Evolutionary conservation across 2,113 vertebrate species (phyloP), one percentile per base, ranked within the genome.

Genomic region (Nycticebus coucang): DNA sequence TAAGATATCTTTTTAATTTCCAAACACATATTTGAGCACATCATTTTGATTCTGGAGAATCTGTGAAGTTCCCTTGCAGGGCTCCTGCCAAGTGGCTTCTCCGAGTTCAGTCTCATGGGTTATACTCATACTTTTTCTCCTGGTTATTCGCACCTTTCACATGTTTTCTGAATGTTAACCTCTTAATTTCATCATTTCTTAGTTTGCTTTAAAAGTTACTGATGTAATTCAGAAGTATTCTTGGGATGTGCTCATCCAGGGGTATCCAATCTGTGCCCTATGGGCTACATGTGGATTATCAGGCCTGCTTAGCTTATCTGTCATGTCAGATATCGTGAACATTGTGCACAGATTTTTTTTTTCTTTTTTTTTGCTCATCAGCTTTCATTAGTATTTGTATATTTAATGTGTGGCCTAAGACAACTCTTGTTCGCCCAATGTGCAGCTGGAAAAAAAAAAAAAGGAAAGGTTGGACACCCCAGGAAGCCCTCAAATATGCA

Each of bases 1-100:
- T 68, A 37, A 41, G 94, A 55, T 77, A 55, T 55, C 33, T 69
- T 95, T 64, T 86, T 59, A 14, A 50, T 87, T 93, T 91, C 93
- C 26, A 78, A 71, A 81, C 66, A 50, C 11, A 18, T 80, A 64
- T 90, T 93, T 60, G 30, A 81, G n/a, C 81, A 91, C 9, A 11
- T 19, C 7, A 5, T 71, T 93, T 75, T 57, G n/a, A 68, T 87
- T 90, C 81, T 84, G 53, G 81, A 78, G 57, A 79, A 78, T 62
- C 21, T 30, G 13, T 30, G 13, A 72, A 35, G 59, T 50, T 41
- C 1, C 13, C 24, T 3, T 0, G 4, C 2, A 3, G 0, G 2
- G 15, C 41, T 53, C 11, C 75, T 33, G 24, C 19, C 7, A 50
- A n/a, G 45, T 45, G 26, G 21, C 26, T 45, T 12, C 35, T 69